A percentile compares a stretch with the other conserved stretches of the same genome.
phyloP scores from a whole-genome alignment of 2,113 vertebrate genomes.

The Colossoma macropomum region DNA sequence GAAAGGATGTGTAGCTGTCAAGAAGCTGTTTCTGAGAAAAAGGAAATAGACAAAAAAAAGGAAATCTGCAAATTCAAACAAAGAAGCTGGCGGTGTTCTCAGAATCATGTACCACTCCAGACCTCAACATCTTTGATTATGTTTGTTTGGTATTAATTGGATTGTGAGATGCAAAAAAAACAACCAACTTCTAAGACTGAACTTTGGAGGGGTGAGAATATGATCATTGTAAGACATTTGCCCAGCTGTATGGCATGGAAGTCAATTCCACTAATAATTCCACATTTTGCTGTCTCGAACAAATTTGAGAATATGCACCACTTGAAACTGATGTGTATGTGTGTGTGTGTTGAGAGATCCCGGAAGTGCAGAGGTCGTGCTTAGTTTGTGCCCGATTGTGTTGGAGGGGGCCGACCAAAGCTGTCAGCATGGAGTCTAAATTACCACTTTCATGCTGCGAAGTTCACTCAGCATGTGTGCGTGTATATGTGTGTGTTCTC shows the following conservation, averaged over 20 bases:
- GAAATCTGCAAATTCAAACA: too few relatives aligned
- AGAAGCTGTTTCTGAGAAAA: too few relatives aligned
- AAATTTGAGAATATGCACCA: neutral
- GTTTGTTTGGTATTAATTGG: too few relatives aligned
- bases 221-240: neutral
- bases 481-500: neutral
- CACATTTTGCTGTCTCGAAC: neutral
- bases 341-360: neutral
- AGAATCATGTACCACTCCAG: too few relatives aligned
- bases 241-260: neutral
- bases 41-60: too few relatives aligned
- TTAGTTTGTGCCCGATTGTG: conserved; percentile 4
- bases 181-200: too few relatives aligned
- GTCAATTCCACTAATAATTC: neutral
- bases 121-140: too few relatives aligned
- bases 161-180: too few relatives aligned
- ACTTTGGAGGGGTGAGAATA: too few relatives aligned
- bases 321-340: neutral
- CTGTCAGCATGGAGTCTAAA: conserved; percentile 27
- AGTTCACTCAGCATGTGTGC: conserved; percentile 5
- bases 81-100: too few relatives aligned
- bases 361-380: neutral
- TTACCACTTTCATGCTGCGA: conserved; percentile 22
- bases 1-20: too few relatives aligned
- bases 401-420: conserved; percentile 18